Evolutionary conservation across 1,140 invertebrate species (phyloP).

Genomic region (Neotoxoptera formosana): DNA sequence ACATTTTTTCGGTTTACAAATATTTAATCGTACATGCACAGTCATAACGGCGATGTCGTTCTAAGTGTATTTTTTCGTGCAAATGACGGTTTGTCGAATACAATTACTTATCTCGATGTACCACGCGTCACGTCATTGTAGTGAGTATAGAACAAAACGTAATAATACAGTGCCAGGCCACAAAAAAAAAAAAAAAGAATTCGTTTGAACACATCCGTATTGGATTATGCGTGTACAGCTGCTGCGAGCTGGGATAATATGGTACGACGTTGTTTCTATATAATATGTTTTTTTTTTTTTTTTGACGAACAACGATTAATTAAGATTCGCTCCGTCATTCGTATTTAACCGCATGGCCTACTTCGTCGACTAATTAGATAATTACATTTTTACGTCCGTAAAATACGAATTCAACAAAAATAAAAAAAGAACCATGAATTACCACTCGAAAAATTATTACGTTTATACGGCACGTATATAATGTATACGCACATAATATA

Average conservation of each 20-base stretch:
- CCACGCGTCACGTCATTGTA: background rate
- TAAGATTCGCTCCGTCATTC: background rate
- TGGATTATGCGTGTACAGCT: too few relatives aligned
- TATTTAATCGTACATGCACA: too few relatives aligned
- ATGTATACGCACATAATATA: too few relatives aligned
- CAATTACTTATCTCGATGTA: background rate
- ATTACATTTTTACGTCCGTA: background rate
- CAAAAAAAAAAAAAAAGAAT: background rate
- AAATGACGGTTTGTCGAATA: background rate
- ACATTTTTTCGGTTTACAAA: too few relatives aligned
- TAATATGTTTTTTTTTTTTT: background rate
- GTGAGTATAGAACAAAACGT: background rate
- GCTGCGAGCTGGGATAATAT: background rate
- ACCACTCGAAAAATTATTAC: background rate
- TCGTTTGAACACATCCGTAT: background rate
- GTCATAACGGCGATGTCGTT: too few relatives aligned
- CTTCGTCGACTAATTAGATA: background rate
- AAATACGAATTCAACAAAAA: background rate
- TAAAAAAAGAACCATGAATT: background rate
- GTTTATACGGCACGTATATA: background rate
- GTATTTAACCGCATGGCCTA: background rate
- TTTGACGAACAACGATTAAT: background rate
- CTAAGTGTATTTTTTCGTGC: too few relatives aligned
- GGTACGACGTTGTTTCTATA: background rate
- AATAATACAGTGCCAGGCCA: background rate